Percentiles rank a stretch among this genome's conserved stretches.
Evolutionary conservation across 2,888 invertebrate species (phyloP).

Genomic region (Molorchus minor): DNA sequence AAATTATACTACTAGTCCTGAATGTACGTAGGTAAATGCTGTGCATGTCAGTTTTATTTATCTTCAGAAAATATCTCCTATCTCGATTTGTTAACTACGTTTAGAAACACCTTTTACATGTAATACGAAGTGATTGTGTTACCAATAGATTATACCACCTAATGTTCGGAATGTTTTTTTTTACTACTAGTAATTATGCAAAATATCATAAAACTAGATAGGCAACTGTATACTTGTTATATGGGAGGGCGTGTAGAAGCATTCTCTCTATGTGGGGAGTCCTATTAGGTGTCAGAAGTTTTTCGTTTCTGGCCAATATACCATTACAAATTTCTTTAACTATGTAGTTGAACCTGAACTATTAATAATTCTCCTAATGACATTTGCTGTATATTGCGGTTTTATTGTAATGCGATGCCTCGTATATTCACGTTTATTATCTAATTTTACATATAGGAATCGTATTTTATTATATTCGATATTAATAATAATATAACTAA

Average conservation of each 20-base stretch:
- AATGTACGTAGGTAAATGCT: no score
- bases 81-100: no score
- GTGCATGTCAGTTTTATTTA: no score
- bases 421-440: constrained; percentile 44
- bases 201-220: constrained; percentile 1
- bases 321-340: constrained; percentile 51
- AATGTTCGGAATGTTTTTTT: not conserved
- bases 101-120: not conserved
- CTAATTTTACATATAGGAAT: constrained; percentile 2
- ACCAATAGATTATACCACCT: not conserved
- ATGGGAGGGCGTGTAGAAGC: not conserved
- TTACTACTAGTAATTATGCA: not conserved
- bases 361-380: constrained; percentile 47
- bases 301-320: constrained; percentile 47
- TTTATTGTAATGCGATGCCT: constrained; percentile 54
- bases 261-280: constrained; percentile 49
- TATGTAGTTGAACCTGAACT: constrained; percentile 43
- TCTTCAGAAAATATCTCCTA: no score
- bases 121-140: no score
- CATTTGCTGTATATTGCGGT: constrained; percentile 46
- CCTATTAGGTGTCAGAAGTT: constrained; percentile 38
- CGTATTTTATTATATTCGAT: constrained; percentile 9
- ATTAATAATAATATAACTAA: no score
- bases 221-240: not conserved
- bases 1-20: no score